Conservation (phyloP, 2,888 invertebrate genomes). For the Drosophila meridiana region DNA sequence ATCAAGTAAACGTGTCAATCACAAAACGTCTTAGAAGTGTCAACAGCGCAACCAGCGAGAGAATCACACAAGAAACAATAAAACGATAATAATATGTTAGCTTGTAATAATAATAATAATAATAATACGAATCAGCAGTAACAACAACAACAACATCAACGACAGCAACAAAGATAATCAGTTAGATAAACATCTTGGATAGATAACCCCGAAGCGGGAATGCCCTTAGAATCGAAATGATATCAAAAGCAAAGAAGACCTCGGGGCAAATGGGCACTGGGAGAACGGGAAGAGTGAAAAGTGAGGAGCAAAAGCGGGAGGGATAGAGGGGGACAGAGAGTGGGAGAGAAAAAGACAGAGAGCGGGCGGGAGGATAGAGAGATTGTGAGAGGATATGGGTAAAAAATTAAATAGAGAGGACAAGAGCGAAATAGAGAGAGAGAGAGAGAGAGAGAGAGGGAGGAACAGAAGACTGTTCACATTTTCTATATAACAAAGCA, state of each 20-base stretch:
- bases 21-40: slow-evolving; percentile 53
- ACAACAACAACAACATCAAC: slow-evolving; percentile 2
- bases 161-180: slow-evolving; percentile 24
- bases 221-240: slow-evolving; percentile 1
- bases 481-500: too few species aligned
- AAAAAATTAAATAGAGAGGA: neutral
- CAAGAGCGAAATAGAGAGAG: neutral
- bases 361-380: neutral
- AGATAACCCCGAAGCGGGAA: slow-evolving; percentile 1
- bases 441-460: neutral
- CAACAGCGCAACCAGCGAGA: slow-evolving; percentile 39
- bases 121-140: slow-evolving; percentile 17
- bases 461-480: neutral
- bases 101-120: slow-evolving; percentile 30
- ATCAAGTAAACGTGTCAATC: slow-evolving; percentile 65
- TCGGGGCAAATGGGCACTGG: neutral
- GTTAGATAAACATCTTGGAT: slow-evolving; percentile 28
- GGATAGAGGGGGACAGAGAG: neutral
- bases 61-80: slow-evolving; percentile 39
- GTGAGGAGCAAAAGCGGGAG: neutral
- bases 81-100: slow-evolving; percentile 36
- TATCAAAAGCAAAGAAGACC: neutral
- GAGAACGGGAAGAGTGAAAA: neutral
- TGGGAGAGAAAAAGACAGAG: neutral
- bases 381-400: neutral